These are phyloP conservation scores for Noctua janthe DNA, from an alignment of 2,888 invertebrate genomes.

Conservation along the genomic window DNA sequence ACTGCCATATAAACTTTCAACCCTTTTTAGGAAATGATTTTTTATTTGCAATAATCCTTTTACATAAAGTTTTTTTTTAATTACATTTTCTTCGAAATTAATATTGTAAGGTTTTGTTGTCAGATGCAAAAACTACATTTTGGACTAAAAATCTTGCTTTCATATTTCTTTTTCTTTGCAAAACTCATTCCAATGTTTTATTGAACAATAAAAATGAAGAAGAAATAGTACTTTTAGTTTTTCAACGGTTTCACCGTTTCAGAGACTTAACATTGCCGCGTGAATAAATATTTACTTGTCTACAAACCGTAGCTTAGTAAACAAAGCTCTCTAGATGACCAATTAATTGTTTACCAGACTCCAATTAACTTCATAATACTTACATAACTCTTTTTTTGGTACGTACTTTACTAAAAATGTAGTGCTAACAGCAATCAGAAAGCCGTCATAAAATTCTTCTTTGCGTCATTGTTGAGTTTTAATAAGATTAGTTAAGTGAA, in stretches of 20 bases:
- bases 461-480: not conserved
- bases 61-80: too few species aligned
- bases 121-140: not conserved
- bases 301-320: conserved; percentile 24
- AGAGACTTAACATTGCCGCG: not conserved
- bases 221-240: not conserved
- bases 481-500: not conserved
- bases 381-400: conserved; percentile 2
- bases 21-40: not conserved
- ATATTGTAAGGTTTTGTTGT: too few species aligned
- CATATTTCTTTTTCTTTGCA: not conserved
- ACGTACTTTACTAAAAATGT: not conserved
- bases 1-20: not conserved
- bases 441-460: not conserved
- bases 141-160: not conserved
- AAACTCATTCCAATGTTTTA: not conserved
- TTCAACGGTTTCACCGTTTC: not conserved
- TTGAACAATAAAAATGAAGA: not conserved
- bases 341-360: conserved; percentile 15
- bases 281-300: conserved; percentile 30
- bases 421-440: not conserved
- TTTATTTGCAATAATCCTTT: not conserved
- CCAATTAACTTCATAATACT: conserved; percentile 7
- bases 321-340: conserved; percentile 15
- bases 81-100: too few species aligned